These are phyloP conservation scores for Drosophila tanythrix DNA, from an alignment of 2,888 invertebrate species.

Conservation along the genomic window DNA sequence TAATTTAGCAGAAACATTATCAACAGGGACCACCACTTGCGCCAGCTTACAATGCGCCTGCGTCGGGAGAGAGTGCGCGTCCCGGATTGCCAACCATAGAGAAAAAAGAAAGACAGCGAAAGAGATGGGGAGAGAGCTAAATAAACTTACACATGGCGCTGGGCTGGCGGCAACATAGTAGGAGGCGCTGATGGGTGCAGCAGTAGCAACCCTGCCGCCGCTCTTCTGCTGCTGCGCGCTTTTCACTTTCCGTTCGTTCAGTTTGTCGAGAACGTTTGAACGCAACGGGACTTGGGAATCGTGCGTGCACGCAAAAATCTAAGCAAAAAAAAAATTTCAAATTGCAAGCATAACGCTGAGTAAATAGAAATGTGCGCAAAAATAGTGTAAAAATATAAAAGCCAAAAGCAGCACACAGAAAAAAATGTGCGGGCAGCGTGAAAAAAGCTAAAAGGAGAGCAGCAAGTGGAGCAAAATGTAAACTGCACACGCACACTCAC, in stretches of 20 bases:
- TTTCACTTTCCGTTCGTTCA: slow-evolving; percentile 72
- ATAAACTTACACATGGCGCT: slow-evolving; percentile 26
- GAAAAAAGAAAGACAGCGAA: slow-evolving; percentile 6
- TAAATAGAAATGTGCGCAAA: slow-evolving; percentile 48
- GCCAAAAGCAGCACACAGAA: slow-evolving; percentile 46
- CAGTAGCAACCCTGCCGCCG: slow-evolving; percentile 49
- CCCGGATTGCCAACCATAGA: slow-evolving; percentile 56
- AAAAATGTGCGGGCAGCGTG: slow-evolving; percentile 49
- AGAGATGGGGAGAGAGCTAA: slow-evolving; percentile 11
- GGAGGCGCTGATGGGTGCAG: slow-evolving; percentile 49
- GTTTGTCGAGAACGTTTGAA: slow-evolving; percentile 80
- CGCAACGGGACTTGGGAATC: slow-evolving; percentile 61
- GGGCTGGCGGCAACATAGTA: slow-evolving; percentile 28
- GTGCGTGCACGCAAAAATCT: slow-evolving; percentile 53
- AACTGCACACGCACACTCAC: slow-evolving; percentile 46
- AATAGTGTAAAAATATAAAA: slow-evolving; percentile 63
- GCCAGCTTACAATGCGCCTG: slow-evolving; percentile 46
- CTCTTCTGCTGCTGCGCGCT: slow-evolving; percentile 56
- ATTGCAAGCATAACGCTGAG: slow-evolving; percentile 44
- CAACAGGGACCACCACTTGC: slow-evolving; percentile 71
- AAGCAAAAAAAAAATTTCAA: slow-evolving; percentile 28
- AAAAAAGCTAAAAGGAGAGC: slow-evolving; percentile 53
- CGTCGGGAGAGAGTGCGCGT: slow-evolving; percentile 62
- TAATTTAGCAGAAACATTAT: slow-evolving; percentile 38
- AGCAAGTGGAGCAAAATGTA: slow-evolving; percentile 57